Conservation (phyloP, 2,113 vertebrate species). For the Pyxicephalus adspersus region DNA sequence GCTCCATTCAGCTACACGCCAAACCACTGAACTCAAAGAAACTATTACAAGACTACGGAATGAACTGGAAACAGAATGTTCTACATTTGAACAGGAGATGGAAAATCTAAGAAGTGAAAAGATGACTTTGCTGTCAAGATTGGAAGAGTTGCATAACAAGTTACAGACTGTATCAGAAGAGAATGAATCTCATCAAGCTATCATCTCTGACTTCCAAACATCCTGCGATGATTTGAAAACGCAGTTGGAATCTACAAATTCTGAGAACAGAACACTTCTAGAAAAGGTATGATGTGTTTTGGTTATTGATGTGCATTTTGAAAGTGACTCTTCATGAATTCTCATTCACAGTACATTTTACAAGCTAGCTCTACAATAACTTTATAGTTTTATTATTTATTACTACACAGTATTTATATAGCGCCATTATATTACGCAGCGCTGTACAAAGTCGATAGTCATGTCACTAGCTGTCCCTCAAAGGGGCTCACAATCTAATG, state of each 20-base stretch:
- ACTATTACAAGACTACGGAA: constrained; percentile 62
- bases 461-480: too few relatives aligned
- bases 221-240: constrained; percentile 66
- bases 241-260: constrained; percentile 61
- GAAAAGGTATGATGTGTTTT: too few relatives aligned
- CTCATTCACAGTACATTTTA: too few relatives aligned
- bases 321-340: too few relatives aligned
- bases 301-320: too few relatives aligned
- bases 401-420: too few relatives aligned
- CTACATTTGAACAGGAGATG: constrained; percentile 57
- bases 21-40: constrained; percentile 65
- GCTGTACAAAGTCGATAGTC: too few relatives aligned
- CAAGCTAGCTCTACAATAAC: too few relatives aligned
- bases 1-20: constrained; percentile 59
- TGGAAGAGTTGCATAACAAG: constrained; percentile 66
- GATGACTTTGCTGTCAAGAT: constrained; percentile 51
- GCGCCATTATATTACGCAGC: too few relatives aligned
- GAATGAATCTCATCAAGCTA: constrained; percentile 59
- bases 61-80: constrained; percentile 58
- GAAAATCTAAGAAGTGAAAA: constrained; percentile 62
- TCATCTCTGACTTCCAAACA: constrained; percentile 62
- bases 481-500: too few relatives aligned
- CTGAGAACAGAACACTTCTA: constrained; percentile 63
- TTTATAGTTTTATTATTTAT: too few relatives aligned
- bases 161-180: constrained; percentile 60